Conservation (phyloP, 2,888 invertebrate species). For the Athripsodes cinereus region DNA sequence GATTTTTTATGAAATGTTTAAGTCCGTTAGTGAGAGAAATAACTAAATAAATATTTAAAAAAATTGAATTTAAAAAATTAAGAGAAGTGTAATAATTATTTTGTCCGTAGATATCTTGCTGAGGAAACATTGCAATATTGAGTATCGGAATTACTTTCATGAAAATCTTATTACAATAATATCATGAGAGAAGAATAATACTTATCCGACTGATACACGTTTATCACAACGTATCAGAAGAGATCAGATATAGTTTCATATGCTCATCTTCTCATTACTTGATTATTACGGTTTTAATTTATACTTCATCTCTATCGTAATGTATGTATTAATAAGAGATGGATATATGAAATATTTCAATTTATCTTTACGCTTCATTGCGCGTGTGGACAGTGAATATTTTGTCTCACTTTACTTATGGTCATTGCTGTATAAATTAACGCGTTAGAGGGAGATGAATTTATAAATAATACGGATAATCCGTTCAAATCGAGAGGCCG, state of each 20-base stretch:
- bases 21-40: no score
- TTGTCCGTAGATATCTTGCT: no score
- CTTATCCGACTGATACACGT: background rate
- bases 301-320: conserved; percentile 14
- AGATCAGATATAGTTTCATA: background rate
- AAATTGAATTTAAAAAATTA: no score
- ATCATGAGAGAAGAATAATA: background rate
- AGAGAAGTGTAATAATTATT: no score
- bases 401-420: conserved; percentile 14
- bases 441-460: conserved; percentile 10
- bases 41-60: no score
- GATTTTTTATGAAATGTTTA: no score
- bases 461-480: background rate
- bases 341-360: conserved; percentile 1
- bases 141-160: no score
- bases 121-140: no score
- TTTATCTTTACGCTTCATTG: conserved; percentile 25
- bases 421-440: background rate
- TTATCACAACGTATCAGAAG: conserved; percentile 5
- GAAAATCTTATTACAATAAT: no score
- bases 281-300: conserved; percentile 18
- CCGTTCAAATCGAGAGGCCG: conserved; percentile 9
- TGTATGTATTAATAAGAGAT: conserved; percentile 10
- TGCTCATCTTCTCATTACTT: background rate
- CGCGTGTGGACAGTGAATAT: conserved; percentile 12